Percentiles rank a stretch among this genome's conserved stretches.
Evolutionary conservation across 1,140 invertebrate species (phyloP).

Genomic region (Drosophila tsacasi): DNA sequence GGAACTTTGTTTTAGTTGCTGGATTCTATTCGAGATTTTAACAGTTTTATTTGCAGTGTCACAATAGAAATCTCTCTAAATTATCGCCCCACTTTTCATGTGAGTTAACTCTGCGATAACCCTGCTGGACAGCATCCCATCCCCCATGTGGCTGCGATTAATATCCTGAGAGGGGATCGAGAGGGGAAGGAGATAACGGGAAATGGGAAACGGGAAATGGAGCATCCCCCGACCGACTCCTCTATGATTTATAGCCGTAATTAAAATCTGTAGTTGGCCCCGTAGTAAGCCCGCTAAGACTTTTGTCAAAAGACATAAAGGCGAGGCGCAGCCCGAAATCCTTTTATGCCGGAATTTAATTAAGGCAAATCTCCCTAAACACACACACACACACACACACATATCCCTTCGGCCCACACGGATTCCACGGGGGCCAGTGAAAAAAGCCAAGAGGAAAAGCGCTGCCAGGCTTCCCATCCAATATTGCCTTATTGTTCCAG

Average conservation of each 20-base stretch:
- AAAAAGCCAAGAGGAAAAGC: slow-evolving; percentile 18
- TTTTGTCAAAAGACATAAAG: slow-evolving; percentile 79
- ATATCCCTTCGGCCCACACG: slow-evolving; percentile 1
- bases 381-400: slow-evolving; percentile 27
- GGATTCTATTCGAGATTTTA: neutral
- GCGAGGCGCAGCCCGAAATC: slow-evolving; percentile 48
- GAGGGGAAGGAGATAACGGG: neutral
- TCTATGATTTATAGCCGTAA: slow-evolving; percentile 79
- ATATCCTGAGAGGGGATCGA: neutral
- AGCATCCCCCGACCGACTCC: slow-evolving; percentile 9
- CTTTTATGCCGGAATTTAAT: slow-evolving; percentile 79
- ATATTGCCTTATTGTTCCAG: slow-evolving; percentile 54
- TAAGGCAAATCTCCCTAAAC: slow-evolving; percentile 77
- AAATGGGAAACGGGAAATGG: neutral
- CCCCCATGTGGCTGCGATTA: slow-evolving; percentile 25
- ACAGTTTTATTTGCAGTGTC: neutral
- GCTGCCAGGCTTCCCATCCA: neutral
- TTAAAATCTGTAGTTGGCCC: slow-evolving; percentile 67
- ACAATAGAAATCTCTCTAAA: neutral
- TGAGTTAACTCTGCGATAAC: slow-evolving; percentile 11
- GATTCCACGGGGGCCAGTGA: slow-evolving; percentile 33
- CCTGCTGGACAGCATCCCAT: neutral
- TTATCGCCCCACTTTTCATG: neutral
- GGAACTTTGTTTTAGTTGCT: neutral
- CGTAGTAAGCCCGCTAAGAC: slow-evolving; percentile 71